phyloP scores from a whole-genome alignment of 1,140 invertebrate genomes.

The Cataglyphis hispanica region DNA sequence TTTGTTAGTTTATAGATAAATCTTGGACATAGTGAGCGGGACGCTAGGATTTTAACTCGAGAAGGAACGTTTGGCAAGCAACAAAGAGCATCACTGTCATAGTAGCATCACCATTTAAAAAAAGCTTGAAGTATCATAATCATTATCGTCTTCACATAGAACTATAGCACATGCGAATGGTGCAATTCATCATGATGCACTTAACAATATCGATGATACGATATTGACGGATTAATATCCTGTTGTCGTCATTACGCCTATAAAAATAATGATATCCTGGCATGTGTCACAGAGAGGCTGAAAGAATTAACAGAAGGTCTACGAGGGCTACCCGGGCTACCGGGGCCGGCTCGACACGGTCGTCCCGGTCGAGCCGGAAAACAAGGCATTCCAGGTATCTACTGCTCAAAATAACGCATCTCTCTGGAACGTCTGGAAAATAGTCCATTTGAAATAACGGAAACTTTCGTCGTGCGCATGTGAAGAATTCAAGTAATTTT shows the following conservation, averaged over 20 bases:
- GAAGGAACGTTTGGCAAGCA: conserved; percentile 17
- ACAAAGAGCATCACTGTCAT: conserved; percentile 34
- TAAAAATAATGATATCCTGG: conserved; percentile 78
- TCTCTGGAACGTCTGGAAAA: conserved; percentile 13
- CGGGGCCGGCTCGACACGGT: conserved; percentile 83
- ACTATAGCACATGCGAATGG: conserved; percentile 21
- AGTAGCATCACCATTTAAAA: conserved; percentile 52
- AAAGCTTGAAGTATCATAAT: conserved; percentile 63
- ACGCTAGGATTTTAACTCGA: conserved; percentile 27
- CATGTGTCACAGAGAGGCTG: conserved; percentile 85
- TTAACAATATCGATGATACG: conserved; percentile 60
- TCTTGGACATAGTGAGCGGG: conserved; percentile 18
- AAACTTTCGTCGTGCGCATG: conserved; percentile 26
- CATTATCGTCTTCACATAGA: conserved; percentile 28
- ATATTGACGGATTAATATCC: conserved; percentile 65
- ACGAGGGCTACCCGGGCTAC: conserved; percentile 85
- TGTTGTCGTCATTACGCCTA: conserved; percentile 75
- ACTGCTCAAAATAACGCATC: conserved; percentile 12
- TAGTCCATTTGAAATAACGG: conserved; percentile 17
- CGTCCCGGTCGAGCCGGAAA: conserved; percentile 82
- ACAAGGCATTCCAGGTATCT: conserved; percentile 86
- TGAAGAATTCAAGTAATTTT: conserved; percentile 19
- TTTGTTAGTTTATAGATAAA: conserved; percentile 42
- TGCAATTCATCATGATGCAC: conserved; percentile 33
- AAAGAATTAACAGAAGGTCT: conserved; percentile 87